Base-by-base conservation (phyloP, 2,797 vertebrate genomes). In the Sylvia borin region DNA sequence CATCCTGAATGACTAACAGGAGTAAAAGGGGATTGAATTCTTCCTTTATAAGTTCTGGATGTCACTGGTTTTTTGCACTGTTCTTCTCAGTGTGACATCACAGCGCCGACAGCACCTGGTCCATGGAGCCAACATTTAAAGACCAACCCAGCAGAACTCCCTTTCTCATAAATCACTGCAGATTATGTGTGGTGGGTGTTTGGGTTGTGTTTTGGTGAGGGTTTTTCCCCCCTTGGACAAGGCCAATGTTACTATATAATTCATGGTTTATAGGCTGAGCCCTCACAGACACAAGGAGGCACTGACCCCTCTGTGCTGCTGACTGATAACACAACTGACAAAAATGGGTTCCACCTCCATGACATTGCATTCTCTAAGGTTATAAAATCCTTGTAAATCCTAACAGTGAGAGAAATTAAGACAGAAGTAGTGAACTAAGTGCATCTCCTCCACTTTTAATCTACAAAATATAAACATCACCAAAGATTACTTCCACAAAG, bases 1-100 rank as follows among this genome's bases (percentile, higher is more conserved):
- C 82, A 92, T 62, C 48, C 93, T 88, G 71, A 85, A 65, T 25
- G 47, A 40, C 94, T 95, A 96, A 93, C 53, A 91, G 81, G 84
- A 82, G 36, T 40, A 40, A 89, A 71, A 83, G 42, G 58, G 50
- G 38, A 54, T 61, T 1, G 1, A 24, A 85, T 84, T 66, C 58
- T 86, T 61, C 45, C 60, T 72, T 36, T 36, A 9, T 24, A 79
- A 66, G 19, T 16, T 2, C 43, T 57, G 74, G 26, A 22, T 70
- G 36, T 13, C 17, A 2, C 55, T 47, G 54, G 3, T 3, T 88
- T 36, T 48, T 19, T 17, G 31, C 1, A 0, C 61, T 43, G 81
- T 13, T n/a, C 51, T 65, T 26, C 76, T 66, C 31, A 0, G 14
- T 34, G 2, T 17, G 66, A 78, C 0, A 0, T 81, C 76, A 75